Evolutionary conservation across 2,888 invertebrate genomes (phyloP).

Genomic region (Lepeophtheirus nordmannii): DNA sequence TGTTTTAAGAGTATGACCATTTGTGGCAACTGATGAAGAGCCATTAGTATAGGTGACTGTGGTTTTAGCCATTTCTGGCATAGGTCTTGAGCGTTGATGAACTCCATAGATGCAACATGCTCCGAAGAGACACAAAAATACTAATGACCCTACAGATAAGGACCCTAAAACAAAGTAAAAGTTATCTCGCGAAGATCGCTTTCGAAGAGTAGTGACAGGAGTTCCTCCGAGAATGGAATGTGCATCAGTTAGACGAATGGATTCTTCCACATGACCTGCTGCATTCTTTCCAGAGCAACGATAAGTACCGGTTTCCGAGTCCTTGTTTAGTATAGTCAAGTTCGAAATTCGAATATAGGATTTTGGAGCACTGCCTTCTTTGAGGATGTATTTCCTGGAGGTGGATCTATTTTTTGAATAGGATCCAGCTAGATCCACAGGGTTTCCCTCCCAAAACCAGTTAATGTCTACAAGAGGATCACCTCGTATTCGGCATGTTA

Average conservation of each 20-base stretch:
- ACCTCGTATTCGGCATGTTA: slow-evolving; percentile 5
- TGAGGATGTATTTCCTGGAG: not conserved
- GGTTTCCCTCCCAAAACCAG: slow-evolving; percentile 13
- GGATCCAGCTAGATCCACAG: not conserved
- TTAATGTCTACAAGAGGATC: not conserved
- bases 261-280: not conserved
- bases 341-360: slow-evolving; percentile 5
- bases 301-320: not conserved
- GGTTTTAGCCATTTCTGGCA: not conserved
- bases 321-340: slow-evolving; percentile 5
- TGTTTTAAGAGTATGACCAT: not conserved
- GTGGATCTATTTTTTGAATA: not conserved
- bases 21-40: not conserved
- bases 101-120: slow-evolving; percentile 2
- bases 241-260: not conserved
- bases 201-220: slow-evolving; percentile 2
- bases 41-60: not conserved
- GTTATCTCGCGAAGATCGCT: not conserved
- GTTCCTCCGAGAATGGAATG: slow-evolving; percentile 1
- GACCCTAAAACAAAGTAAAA: not conserved
- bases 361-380: not conserved
- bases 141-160: not conserved
- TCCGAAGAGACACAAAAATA: not conserved
- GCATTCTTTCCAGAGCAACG: not conserved
- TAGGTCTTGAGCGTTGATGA: not conserved